Conservation (phyloP, 2,797 vertebrate genomes). For the Gobionotothen gibberifrons region DNA sequence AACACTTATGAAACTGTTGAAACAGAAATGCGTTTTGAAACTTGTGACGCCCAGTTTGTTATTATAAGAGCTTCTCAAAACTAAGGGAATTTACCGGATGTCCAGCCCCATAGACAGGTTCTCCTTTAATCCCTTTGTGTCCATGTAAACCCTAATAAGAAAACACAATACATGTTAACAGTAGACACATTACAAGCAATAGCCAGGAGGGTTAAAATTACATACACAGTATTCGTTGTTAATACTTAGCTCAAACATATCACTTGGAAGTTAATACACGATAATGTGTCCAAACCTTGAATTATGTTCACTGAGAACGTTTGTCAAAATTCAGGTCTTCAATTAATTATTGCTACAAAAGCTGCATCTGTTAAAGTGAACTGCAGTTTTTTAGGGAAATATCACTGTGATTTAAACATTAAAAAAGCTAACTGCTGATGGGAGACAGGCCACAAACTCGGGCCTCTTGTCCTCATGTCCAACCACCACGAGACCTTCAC, state of each 20-base stretch:
- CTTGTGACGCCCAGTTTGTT: not conserved
- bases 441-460: not conserved
- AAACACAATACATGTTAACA: conserved; percentile 16
- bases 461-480: not conserved
- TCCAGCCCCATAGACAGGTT: conserved; percentile 37
- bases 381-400: not conserved
- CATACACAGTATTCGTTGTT: not conserved
- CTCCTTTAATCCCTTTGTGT: conserved; percentile 78
- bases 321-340: not conserved
- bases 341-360: not conserved
- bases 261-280: not conserved
- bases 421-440: not conserved
- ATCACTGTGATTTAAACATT: not conserved
- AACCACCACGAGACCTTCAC: not conserved
- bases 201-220: not conserved
- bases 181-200: not conserved
- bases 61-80: not conserved
- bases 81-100: conserved; percentile 56
- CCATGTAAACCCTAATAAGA: conserved; percentile 70
- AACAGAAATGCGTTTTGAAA: not conserved
- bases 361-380: not conserved
- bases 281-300: not conserved
- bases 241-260: not conserved
- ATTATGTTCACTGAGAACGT: not conserved
- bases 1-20: not conserved